phyloP scores from a whole-genome alignment of 2,888 invertebrate species.

The Chelonus formosanus region DNA sequence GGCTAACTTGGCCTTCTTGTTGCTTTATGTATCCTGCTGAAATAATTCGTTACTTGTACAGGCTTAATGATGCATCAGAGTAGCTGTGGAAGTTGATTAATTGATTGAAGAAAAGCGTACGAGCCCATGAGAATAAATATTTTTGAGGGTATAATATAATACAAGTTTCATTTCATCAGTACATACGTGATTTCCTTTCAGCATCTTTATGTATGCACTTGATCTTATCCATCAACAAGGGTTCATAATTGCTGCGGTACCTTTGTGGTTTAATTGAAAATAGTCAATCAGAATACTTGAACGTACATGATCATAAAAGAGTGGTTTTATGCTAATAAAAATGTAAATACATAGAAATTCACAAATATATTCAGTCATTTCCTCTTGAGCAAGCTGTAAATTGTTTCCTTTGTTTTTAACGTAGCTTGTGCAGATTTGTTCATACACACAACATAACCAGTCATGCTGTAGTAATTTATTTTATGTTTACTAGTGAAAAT shows the following conservation, averaged over 20 bases:
- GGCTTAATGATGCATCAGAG: background rate
- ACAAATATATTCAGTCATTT: too few species aligned
- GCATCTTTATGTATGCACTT: background rate
- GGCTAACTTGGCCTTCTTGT: background rate
- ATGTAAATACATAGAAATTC: too few species aligned
- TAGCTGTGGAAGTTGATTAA: conserved; percentile 1
- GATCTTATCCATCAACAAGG: background rate
- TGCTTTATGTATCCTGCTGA: background rate
- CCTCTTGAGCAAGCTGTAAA: too few species aligned
- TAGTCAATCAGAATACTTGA: conserved; percentile 1
- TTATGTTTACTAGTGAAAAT: too few species aligned
- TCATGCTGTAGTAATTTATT: too few species aligned
- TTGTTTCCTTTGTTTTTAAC: too few species aligned
- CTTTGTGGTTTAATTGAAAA: conserved; percentile 14
- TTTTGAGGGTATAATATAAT: background rate
- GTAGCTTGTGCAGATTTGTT: too few species aligned
- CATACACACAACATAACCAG: too few species aligned
- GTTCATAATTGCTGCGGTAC: conserved; percentile 3
- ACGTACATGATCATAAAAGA: background rate
- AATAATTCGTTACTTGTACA: background rate
- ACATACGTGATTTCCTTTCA: background rate
- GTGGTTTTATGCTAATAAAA: conserved; percentile 1
- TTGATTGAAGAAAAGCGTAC: conserved; percentile 1
- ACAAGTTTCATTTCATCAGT: background rate
- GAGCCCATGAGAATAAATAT: background rate